Evolutionary conservation across 1,140 invertebrate species (phyloP), one percentile per base, ranked within the genome.

Genomic region (Chelonus insularis): DNA sequence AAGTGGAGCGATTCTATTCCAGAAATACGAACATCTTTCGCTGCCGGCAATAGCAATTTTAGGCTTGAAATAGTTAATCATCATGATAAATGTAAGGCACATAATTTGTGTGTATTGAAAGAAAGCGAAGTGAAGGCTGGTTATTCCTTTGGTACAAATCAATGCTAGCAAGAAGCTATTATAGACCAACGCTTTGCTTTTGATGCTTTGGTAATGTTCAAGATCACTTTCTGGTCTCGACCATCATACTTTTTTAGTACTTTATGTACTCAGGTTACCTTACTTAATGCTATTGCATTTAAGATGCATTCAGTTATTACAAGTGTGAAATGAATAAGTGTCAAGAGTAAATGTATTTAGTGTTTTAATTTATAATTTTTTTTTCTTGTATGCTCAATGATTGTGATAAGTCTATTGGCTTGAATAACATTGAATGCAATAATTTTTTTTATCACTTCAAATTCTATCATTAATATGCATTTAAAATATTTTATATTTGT

Each of bases 71-170:
- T 90, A 67, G 85, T 90, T 16, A 89, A 90, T 73, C 88, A 90
- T 76, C 88, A 90, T 70, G 87, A 89, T 74, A 89, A 88, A 70
- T 89, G 87, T 70, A 90, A 90, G 73, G 88, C 88, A n/a, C 88
- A 90, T 70, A 84, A 85, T 63, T 70, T 89, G 54, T 90, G 88
- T 67, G 75, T 83, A 34, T 74, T 79, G 62, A 82, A 84, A 76
- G 81, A 85, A 66, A 71, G 61, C 2, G 68, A 76, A 56, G 52
- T 55, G 25, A 67, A 71, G 57, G 43, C 32, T 29, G 18, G 18
- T 8, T 55, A 55, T 52, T 36, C 34, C 12, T 55, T 57, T 60
- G 25, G 36, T 8, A 34, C 50, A 7, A 54, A 41, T 51, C 57
- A 59, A 39, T 59, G n/a, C 14, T 59, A 54, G 34, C 12, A 18